phyloP scores from a whole-genome alignment of 2,113 vertebrate species.

The Megaceryle maxima region DNA sequence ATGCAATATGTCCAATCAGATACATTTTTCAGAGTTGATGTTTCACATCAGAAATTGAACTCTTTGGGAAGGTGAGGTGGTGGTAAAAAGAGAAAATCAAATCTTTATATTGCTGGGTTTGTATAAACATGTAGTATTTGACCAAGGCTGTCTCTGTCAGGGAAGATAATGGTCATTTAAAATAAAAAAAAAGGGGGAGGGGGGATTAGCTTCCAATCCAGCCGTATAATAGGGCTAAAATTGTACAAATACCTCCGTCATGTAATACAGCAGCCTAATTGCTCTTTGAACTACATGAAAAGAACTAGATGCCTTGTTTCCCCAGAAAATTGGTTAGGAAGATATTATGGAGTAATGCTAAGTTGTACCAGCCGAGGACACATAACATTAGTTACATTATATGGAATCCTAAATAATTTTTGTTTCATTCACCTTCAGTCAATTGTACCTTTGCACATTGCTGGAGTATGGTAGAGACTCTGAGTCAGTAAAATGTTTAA shows the following conservation, averaged over 20 bases:
- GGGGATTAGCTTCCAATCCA: not conserved
- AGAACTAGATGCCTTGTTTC: not conserved
- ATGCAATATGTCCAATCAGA: not conserved
- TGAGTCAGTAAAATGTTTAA: not conserved
- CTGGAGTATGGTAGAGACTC: not conserved
- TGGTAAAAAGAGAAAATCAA: not conserved
- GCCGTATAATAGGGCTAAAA: not conserved
- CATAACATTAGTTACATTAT: not conserved
- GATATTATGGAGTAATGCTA: not conserved
- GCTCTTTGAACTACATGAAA: not conserved
- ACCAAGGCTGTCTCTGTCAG: not conserved
- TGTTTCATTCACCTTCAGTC: not conserved
- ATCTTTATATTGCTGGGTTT: not conserved
- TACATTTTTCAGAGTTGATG: not conserved
- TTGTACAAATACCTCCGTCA: not conserved
- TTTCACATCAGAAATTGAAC: not conserved
- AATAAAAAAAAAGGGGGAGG: not conserved
- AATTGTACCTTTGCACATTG: not conserved
- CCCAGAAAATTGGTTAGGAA: not conserved
- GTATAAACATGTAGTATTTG: not conserved
- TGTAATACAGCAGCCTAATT: not conserved
- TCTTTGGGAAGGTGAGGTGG: not conserved
- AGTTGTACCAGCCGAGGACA: not conserved
- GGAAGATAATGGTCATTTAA: not conserved
- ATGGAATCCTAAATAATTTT: not conserved